Evolutionary conservation across 2,888 invertebrate species (phyloP).

Genomic region (Drosophila paucipuncta): DNA sequence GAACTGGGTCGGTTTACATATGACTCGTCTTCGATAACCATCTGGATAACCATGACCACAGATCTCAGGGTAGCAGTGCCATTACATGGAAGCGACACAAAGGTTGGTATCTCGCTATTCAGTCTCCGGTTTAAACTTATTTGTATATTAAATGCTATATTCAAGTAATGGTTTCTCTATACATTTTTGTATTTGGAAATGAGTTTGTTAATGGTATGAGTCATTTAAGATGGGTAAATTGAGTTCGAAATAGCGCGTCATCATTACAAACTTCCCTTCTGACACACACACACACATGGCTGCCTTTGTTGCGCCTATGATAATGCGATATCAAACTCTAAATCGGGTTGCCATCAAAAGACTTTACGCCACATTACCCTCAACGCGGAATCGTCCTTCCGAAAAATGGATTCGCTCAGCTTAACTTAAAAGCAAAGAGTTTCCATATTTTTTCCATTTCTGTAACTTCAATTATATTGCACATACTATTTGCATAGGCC

Average conservation of each 20-base stretch:
- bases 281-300: neutral
- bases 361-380: slow-evolving; percentile 69
- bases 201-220: neutral
- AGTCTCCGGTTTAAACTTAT: neutral
- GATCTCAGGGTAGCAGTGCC: neutral
- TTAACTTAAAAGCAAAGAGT: slow-evolving; percentile 11
- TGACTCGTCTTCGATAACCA: slow-evolving; percentile 86
- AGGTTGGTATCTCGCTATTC: slow-evolving; percentile 9
- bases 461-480: neutral
- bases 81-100: slow-evolving; percentile 4
- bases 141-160: neutral
- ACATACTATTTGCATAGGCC: neutral
- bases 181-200: too few species aligned
- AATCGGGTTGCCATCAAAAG: slow-evolving; percentile 48
- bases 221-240: neutral
- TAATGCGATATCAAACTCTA: slow-evolving; percentile 42
- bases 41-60: slow-evolving; percentile 94
- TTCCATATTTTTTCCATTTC: neutral
- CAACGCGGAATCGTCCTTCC: slow-evolving; percentile 1
- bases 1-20: too few species aligned
- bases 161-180: neutral
- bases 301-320: slow-evolving; percentile 10
- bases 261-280: neutral
- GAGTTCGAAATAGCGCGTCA: neutral
- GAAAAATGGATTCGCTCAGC: neutral